Conservation (phyloP, 2,797 vertebrate species). For the Miichthys miiuy region DNA sequence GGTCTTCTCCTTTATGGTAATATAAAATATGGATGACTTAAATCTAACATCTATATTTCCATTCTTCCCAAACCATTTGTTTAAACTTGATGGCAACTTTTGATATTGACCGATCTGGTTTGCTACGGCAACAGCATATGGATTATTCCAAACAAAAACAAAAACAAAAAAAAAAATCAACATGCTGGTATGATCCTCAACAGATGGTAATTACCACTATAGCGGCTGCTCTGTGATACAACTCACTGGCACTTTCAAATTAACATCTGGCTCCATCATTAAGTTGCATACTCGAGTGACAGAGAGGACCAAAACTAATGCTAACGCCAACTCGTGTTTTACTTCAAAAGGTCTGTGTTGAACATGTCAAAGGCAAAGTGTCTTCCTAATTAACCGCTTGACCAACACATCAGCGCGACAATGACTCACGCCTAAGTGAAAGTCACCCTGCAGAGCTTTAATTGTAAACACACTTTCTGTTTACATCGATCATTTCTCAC, state of each 20-base stretch:
- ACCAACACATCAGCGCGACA: conserved; percentile 1
- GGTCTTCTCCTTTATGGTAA: background rate
- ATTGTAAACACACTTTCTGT: background rate
- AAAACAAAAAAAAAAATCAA: conserved; percentile 21
- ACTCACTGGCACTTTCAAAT: conserved; percentile 77
- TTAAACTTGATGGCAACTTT: conserved; percentile 34
- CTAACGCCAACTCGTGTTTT: conserved; percentile 26
- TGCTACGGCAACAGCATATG: conserved; percentile 57
- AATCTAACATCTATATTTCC: background rate
- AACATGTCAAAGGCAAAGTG: conserved; percentile 26
- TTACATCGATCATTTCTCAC: background rate
- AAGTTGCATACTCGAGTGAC: conserved; percentile 52
- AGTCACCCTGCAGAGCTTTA: background rate
- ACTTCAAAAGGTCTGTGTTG: conserved; percentile 23
- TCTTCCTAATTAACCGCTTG: conserved; percentile 17
- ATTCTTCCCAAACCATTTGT: conserved; percentile 17
- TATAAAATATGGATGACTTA: background rate
- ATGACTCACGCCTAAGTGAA: conserved; percentile 9
- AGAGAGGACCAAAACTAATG: conserved; percentile 28
- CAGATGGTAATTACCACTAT: conserved; percentile 83
- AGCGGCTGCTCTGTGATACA: conserved; percentile 69
- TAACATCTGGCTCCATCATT: conserved; percentile 80
- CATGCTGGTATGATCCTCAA: conserved; percentile 62
- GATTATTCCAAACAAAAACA: conserved; percentile 12
- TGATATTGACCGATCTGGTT: conserved; percentile 41